phyloP scores from a whole-genome alignment of 2,113 vertebrate species.

The Nothoprocta pentlandii region DNA sequence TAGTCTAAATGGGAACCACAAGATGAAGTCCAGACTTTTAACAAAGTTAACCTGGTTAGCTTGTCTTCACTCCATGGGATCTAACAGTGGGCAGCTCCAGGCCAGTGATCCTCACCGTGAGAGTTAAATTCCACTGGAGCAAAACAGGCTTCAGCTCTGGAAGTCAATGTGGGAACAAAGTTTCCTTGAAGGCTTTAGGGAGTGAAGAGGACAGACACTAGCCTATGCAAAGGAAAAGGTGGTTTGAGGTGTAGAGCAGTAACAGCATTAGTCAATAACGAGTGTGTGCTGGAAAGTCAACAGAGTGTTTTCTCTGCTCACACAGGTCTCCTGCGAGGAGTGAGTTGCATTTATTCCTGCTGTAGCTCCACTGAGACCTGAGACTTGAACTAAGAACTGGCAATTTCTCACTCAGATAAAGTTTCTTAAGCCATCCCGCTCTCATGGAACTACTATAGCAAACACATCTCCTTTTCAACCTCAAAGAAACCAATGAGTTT shows the following conservation, averaged over 20 bases:
- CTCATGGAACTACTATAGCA: not conserved
- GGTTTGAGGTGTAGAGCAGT: not conserved
- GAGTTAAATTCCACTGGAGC: not conserved
- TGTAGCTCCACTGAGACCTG: not conserved
- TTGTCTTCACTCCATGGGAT: not conserved
- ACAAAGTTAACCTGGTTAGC: not conserved
- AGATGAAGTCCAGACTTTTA: not conserved
- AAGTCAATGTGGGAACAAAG: not conserved
- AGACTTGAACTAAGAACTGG: not conserved
- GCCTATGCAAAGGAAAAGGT: not conserved
- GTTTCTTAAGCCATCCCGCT: not conserved
- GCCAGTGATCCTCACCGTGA: not conserved
- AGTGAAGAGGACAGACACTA: not conserved
- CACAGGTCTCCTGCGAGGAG: not conserved
- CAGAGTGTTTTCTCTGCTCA: not conserved
- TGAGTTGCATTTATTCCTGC: not conserved
- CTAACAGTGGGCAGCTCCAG: not conserved
- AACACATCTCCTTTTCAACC: not conserved
- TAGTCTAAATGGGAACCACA: not conserved
- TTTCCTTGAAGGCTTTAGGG: not conserved
- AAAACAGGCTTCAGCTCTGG: not conserved
- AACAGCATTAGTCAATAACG: not conserved
- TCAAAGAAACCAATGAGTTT: not conserved
- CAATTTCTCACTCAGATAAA: not conserved
- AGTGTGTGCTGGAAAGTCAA: not conserved